Evolutionary conservation across 2,797 vertebrate species (phyloP), one percentile per base, ranked within the genome.

Genomic region (Nasua narica): DNA sequence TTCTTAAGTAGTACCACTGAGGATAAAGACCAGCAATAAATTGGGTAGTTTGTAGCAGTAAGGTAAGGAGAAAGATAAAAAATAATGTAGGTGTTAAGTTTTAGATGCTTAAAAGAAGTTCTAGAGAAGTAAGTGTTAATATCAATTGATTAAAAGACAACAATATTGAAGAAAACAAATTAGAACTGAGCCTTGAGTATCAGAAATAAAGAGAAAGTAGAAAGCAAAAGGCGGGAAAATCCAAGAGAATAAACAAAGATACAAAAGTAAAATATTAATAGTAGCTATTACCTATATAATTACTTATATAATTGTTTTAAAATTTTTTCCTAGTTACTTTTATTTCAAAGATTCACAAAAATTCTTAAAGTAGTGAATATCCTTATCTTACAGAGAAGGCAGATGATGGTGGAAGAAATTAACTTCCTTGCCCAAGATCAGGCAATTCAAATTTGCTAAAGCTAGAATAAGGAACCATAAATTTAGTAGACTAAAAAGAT

Each of bases 381-480:
- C 27, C 7, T 29, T 40, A 35, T 46, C 15, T 83, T 58, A 54
- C 16, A 93, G 70, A 70, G 83, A 90, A 67, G 21, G n/a, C 13
- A 91, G 91, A 25, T 60, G 29, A 76, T 14, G 11, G 18, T 91
- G 8, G 27, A 78, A 84, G 46, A 90, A 92, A 88, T 83, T 48
- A 77, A 72, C 35, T 46, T 29, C 10, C 43, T 92, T 72, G 60
- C 12, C 85, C 35, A 58, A 70, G 50, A 82, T 87, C 35, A 84
- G 46, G 1, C 14, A 88, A 92, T 29, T 88, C 79, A 29, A 69
- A 43, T 67, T 72, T 87, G n/a, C 62, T 67, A 72, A 88, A 88
- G 43, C 18, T 62, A 88, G 70, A 88, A 83, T 48, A 95, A 93
- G 69, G 32, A 93, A 77, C 32, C 46, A 83, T 87, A 93, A 69